Conservation (phyloP, 2,888 invertebrate genomes). For the Diarsia rubi region DNA sequence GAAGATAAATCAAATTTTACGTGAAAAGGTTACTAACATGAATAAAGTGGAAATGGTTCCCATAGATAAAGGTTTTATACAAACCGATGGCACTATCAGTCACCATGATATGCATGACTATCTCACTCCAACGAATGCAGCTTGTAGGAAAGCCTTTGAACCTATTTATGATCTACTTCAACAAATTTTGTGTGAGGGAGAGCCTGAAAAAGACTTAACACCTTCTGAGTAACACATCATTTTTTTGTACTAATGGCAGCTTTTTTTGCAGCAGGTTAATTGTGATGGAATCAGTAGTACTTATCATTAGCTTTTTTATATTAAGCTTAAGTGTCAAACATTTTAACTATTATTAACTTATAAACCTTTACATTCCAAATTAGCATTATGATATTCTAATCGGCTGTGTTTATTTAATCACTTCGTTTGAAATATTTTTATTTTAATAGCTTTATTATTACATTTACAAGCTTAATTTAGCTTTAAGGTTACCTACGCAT, state of each 20-base stretch:
- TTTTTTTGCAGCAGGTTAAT: slow-evolving; percentile 85
- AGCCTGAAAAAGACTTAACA: slow-evolving; percentile 94
- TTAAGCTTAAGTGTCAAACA: slow-evolving; percentile 81
- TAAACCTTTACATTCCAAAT: slow-evolving; percentile 87
- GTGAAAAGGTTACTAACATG: slow-evolving; percentile 91
- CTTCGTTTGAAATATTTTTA: slow-evolving; percentile 63
- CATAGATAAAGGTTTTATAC: slow-evolving; percentile 95
- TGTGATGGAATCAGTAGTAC: slow-evolving; percentile 88
- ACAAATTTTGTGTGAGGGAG: slow-evolving; percentile 94
- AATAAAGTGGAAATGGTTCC: slow-evolving; percentile 94
- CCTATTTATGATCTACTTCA: slow-evolving; percentile 95
- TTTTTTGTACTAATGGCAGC: slow-evolving; percentile 72
- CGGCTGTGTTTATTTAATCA: slow-evolving; percentile 81
- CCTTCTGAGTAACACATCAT: slow-evolving; percentile 91
- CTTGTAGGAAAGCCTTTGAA: slow-evolving; percentile 96
- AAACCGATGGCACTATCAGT: slow-evolving; percentile 95
- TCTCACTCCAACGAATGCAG: slow-evolving; percentile 96
- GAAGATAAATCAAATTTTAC: slow-evolving; percentile 94
- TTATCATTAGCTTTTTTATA: slow-evolving; percentile 88
- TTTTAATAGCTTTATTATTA: slow-evolving; percentile 65
- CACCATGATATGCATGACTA: slow-evolving; percentile 98
- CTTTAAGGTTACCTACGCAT: slow-evolving; percentile 53
- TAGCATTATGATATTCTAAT: slow-evolving; percentile 78
- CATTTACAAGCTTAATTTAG: slow-evolving; percentile 58
- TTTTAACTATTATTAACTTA: slow-evolving; percentile 71